phyloP scores from a whole-genome alignment of 2,113 vertebrate species.

The Eptatretus burgeri region DNA sequence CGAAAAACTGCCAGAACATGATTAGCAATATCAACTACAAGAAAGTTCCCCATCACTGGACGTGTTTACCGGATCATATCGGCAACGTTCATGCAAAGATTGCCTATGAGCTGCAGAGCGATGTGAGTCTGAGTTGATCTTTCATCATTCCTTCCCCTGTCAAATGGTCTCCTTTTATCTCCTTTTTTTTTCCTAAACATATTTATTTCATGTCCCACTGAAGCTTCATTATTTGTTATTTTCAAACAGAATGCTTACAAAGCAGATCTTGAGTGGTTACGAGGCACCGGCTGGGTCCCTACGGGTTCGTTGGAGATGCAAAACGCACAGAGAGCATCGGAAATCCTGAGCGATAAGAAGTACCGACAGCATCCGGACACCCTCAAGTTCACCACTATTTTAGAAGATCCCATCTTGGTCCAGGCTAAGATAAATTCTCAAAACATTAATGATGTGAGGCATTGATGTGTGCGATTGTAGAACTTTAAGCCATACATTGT shows the following conservation, averaged over 20 bases:
- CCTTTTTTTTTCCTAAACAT: not conserved
- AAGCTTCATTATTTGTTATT: slow-evolving; percentile 8
- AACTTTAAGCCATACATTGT: not conserved
- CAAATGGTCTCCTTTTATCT: not conserved
- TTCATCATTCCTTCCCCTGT: not conserved
- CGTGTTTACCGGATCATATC: slow-evolving; percentile 61
- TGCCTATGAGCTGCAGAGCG: slow-evolving; percentile 51
- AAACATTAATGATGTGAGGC: not conserved
- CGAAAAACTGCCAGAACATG: slow-evolving; percentile 50
- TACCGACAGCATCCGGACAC: not conserved
- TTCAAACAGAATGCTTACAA: slow-evolving; percentile 19
- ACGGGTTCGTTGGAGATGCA: slow-evolving; percentile 54
- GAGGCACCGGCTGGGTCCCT: slow-evolving; percentile 66
- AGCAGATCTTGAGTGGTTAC: slow-evolving; percentile 70
- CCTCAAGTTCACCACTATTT: slow-evolving; percentile 34
- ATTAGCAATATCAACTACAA: slow-evolving; percentile 62
- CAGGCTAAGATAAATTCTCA: not conserved
- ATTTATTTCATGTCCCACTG: not conserved
- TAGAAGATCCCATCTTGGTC: slow-evolving; percentile 19
- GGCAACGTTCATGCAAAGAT: slow-evolving; percentile 70
- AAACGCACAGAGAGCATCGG: slow-evolving; percentile 52
- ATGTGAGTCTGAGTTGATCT: slow-evolving; percentile 27
- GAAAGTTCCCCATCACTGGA: slow-evolving; percentile 52
- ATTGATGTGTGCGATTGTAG: not conserved
- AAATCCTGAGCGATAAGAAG: slow-evolving; percentile 45